Base-by-base conservation (phyloP, 2,888 invertebrate species). In the Thymelicus sylvestris region DNA sequence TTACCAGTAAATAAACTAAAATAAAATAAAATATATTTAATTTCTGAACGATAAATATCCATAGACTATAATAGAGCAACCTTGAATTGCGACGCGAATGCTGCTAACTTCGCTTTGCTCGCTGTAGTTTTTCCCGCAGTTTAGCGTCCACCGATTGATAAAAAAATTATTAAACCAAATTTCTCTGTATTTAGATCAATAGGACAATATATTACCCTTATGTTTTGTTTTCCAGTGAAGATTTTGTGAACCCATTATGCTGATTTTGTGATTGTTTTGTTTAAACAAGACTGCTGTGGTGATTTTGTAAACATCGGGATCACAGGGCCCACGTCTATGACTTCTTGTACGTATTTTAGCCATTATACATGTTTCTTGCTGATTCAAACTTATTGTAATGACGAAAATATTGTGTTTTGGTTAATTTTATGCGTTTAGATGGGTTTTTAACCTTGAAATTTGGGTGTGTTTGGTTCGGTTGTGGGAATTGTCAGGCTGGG, bases 51-150 rank as follows among this genome's bases (percentile, higher is more conserved):
- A 59, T 38, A 31, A 31, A 1, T 31, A 66, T 52, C 71, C 74
- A 77, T 70, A 75, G 76, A 77, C 48, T 72, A 71, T 10, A 7
- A 52, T 50, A 74, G 71, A 74, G 66, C 69, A 75, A 73, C 76
- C 75, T 74, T 77, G 77, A 77, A 72, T 66, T 77, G 74, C 76
- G 66, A 73, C 66, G 72, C 73, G 48, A 80, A 78, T 78, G 83
- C 77, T 76, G 85, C 92, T 84, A 91, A 86, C 92, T 93, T 93
- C 92, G 7, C 38, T 2, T 38, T 13, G 57, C 38, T 57, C 57
- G 83, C 83, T 85, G 86, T 91, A 93, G 92, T 93, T 93, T 92
- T 93, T 93, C 92, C 92, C 91, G 90, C 91, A 93, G 92, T 92
- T 93, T 93, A 92, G 93, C 93, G 93, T 93, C 93, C 83, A 89